Evolutionary conservation across 2,113 vertebrate genomes (phyloP).

Genomic region (Brienomyrus brachyistius): DNA sequence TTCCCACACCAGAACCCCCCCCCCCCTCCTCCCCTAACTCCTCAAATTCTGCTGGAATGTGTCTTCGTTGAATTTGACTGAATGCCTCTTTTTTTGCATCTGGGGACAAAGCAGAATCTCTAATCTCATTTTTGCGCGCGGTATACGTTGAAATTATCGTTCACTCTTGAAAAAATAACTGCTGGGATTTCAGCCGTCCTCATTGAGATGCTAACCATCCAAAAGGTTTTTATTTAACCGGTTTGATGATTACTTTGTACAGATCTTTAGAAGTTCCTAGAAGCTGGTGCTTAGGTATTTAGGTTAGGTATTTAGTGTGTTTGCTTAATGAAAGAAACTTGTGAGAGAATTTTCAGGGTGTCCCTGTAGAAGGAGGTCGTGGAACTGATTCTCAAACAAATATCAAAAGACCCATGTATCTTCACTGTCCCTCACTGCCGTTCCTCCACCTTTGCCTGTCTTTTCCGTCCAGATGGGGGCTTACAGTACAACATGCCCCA

Average conservation of each 20-base stretch:
- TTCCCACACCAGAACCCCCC: not conserved
- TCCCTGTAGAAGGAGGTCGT: not conserved
- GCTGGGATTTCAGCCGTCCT: not conserved
- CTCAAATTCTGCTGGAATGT: not conserved
- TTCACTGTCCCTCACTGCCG: not conserved
- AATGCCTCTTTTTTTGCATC: not conserved
- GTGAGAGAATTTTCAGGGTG: not conserved
- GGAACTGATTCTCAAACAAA: not conserved
- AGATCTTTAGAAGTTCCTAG: not conserved
- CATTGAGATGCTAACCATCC: conserved; percentile 5
- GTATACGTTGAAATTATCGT: not conserved
- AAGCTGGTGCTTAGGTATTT: not conserved
- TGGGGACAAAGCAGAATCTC: not conserved
- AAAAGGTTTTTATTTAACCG: not conserved
- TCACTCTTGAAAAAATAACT: not conserved
- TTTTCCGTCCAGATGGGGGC: not conserved
- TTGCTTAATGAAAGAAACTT: not conserved
- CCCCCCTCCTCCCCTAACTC: not conserved
- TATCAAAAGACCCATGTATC: not conserved
- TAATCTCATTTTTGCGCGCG: not conserved
- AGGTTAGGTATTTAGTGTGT: not conserved
- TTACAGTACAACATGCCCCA: not conserved
- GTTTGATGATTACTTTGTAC: not conserved
- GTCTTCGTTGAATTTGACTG: not conserved
- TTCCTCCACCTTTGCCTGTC: not conserved